Evolutionary conservation across 2,797 vertebrate species (phyloP).

Genomic region (Okamejei kenojei): DNA sequence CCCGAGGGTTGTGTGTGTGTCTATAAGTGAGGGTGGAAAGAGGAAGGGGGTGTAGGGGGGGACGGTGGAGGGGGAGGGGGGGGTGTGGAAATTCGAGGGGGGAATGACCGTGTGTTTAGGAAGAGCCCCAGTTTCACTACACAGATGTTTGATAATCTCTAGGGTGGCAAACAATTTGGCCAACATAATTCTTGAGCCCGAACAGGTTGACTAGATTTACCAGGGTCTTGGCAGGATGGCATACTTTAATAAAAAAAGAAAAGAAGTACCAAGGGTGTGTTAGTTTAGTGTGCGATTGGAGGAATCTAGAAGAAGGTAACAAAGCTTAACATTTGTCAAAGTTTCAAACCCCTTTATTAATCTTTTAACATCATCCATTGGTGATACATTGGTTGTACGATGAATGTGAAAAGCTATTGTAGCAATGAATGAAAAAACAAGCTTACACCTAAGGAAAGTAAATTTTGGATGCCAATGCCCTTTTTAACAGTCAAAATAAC

Average conservation of each 20-base stretch:
- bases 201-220: conserved; percentile 24
- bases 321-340: background rate
- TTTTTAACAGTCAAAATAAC: background rate
- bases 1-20: conserved; percentile 30
- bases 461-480: background rate
- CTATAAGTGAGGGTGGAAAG: background rate
- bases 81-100: too few relatives aligned
- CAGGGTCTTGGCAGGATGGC: conserved; percentile 13
- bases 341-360: background rate
- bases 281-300: background rate
- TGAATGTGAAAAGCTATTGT: background rate
- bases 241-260: background rate
- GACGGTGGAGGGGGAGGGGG: background rate
- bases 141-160: conserved; percentile 17
- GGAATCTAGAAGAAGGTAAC: background rate
- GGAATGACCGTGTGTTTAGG: conserved; percentile 4
- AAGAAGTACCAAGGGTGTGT: conserved; percentile 6
- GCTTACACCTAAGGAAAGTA: background rate
- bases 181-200: background rate
- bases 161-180: conserved; percentile 35
- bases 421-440: background rate
- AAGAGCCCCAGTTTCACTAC: background rate
- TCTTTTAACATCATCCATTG: background rate
- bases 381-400: background rate
- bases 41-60: background rate